Percentiles rank a stretch among this genome's conserved stretches.
phyloP scores from a whole-genome alignment of 2,888 invertebrate genomes.

The Philaethria dido region DNA sequence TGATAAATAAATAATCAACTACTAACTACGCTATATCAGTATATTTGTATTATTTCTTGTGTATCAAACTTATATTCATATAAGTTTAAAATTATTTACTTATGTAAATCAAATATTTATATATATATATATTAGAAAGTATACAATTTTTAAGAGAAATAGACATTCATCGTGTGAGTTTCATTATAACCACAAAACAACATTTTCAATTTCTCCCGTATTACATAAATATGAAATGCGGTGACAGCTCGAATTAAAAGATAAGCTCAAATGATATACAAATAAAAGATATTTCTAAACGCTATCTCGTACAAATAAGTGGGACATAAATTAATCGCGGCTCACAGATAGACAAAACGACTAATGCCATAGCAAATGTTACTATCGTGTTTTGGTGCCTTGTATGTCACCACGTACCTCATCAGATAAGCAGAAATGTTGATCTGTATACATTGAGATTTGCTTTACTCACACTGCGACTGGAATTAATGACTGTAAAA shows the following conservation, averaged over 20 bases:
- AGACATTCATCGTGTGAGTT: not conserved
- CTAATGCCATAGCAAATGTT: conserved; percentile 76
- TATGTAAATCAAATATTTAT: too few relatives aligned
- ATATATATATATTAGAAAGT: too few relatives aligned
- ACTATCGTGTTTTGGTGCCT: conserved; percentile 68
- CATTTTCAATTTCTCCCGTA: not conserved
- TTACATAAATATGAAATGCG: conserved; percentile 30
- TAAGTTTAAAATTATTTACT: too few relatives aligned
- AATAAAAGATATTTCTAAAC: conserved; percentile 73
- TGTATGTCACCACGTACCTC: conserved; percentile 65
- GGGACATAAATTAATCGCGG: conserved; percentile 77
- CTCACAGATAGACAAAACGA: conserved; percentile 73
- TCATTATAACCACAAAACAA: not conserved
- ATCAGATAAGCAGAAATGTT: conserved; percentile 45
- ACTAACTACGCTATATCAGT: not conserved
- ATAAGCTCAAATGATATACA: conserved; percentile 76
- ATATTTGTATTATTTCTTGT: too few relatives aligned
- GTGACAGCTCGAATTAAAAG: conserved; percentile 82
- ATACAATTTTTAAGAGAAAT: not conserved
- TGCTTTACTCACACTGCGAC: conserved; percentile 35
- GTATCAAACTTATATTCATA: too few relatives aligned
- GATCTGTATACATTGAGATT: conserved; percentile 42
- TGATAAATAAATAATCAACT: not conserved
- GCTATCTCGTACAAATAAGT: conserved; percentile 77
- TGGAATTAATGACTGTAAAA: conserved; percentile 37